Evolutionary conservation across 2,113 vertebrate genomes (phyloP).

Genomic region (Elanus axillaris): DNA sequence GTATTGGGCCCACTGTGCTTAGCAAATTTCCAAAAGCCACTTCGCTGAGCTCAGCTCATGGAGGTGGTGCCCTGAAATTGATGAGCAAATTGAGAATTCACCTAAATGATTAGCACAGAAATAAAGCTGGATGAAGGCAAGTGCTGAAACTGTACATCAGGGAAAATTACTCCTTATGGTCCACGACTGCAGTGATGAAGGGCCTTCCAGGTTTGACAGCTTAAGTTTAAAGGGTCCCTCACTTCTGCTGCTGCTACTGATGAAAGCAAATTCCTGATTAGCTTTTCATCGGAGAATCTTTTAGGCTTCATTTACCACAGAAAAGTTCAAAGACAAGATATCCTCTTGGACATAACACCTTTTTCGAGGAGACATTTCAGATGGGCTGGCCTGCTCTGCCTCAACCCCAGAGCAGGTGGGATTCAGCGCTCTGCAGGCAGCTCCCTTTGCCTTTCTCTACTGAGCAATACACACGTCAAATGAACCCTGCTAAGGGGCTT

Average conservation of each 20-base stretch:
- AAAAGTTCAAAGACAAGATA: neutral
- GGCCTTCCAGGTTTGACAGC: neutral
- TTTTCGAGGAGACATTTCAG: neutral
- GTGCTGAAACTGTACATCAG: neutral
- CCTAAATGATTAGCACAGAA: neutral
- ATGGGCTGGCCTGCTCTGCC: neutral
- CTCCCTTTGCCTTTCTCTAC: neutral
- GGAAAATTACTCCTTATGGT: neutral
- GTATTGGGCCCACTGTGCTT: neutral
- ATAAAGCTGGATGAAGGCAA: neutral
- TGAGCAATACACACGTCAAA: fast-evolving
- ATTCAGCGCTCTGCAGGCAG: neutral
- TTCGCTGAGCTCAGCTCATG: neutral
- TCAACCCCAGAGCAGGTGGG: neutral
- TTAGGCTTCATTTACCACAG: neutral
- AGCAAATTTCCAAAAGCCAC: neutral
- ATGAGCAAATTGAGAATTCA: neutral
- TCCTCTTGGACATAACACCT: neutral
- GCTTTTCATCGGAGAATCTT: neutral
- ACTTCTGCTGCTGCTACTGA: neutral
- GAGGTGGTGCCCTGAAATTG: neutral
- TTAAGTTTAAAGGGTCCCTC: neutral
- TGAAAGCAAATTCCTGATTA: neutral
- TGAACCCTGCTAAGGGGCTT: neutral
- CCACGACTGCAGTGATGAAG: neutral